Base-by-base conservation (phyloP, 1,140 invertebrate species). In the Trissolcus basalis region DNA sequence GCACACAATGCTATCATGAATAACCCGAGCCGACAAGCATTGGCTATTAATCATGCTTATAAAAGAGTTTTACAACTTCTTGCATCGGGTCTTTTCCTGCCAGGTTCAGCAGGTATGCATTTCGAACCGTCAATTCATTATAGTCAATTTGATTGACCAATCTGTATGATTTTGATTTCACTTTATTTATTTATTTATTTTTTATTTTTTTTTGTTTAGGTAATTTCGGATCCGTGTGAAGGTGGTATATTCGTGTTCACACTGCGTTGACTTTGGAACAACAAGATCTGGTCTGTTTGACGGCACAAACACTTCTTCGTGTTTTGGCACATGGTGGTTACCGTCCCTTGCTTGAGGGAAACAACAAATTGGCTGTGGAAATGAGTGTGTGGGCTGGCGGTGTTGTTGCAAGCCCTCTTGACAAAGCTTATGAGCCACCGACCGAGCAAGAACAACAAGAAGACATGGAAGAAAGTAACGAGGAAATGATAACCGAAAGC, bases 1-100 rank as follows among this genome's bases (percentile, higher is more conserved):
- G 96, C 97, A 1, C 97, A 99, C 87, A 96, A 98, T 89, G 94
- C 96, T 43, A 96, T 99, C 63, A 97, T 98, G 93, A 98, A 97
- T 86, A 98, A 98, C 88, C 96, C 96, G 0, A 94, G 93, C 50
- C 89, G 97, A 35, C 96, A 98, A 88, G 96, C 97, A 0, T 87
- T 99, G 48, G 93, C 97, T 0, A 94, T 99, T 56, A 97, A 97
- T 82, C 91, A 94, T 53, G 97, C 97, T 0, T 91, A 86, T 63
- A 92, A 92, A 71, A 90, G 97, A 77, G 93, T 95, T 44, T 91
- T 99, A 48, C 96, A 99, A 79, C 89, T 99, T 12, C 88, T 99
- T 15, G 91, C 96, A 4, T 94, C 96, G n/a, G 98, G 98, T 3
- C 89, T 99, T 41, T 98, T 99, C 85, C 89, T 99, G 39, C 97